Conservation (phyloP, 2,113 vertebrate species). For the Okapia johnstoni region DNA sequence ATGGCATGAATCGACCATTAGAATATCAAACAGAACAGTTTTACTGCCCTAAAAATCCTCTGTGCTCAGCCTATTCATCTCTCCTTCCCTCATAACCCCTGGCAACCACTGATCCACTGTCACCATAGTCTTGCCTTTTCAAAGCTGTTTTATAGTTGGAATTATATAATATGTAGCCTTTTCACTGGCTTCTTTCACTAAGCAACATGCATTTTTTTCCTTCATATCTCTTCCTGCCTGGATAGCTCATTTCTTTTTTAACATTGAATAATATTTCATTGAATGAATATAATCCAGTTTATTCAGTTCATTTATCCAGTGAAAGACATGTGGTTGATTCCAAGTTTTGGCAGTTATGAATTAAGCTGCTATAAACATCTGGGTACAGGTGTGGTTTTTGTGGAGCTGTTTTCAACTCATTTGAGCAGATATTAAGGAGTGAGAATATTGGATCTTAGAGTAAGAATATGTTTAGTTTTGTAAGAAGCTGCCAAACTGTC, state of each 20-base stretch:
- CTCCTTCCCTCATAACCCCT: not conserved
- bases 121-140: not conserved
- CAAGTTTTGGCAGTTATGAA: not conserved
- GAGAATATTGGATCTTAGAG: not conserved
- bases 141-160: not conserved
- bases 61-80: not conserved
- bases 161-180: not conserved
- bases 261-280: not conserved
- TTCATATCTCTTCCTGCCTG: not conserved
- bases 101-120: not conserved
- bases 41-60: not conserved
- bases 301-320: not conserved
- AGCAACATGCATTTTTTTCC: not conserved
- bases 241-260: not conserved
- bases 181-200: not conserved
- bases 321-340: not conserved
- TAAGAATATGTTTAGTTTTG: not conserved
- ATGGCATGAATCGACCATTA: not conserved
- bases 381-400: not conserved
- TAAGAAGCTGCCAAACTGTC: not conserved
- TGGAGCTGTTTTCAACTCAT: not conserved
- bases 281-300: not conserved
- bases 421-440: not conserved
- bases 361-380: not conserved
- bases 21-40: not conserved